These are phyloP conservation scores for Rousettus madagascariensis DNA, from an alignment of 2,797 vertebrate genomes.

Conservation along the genomic window DNA sequence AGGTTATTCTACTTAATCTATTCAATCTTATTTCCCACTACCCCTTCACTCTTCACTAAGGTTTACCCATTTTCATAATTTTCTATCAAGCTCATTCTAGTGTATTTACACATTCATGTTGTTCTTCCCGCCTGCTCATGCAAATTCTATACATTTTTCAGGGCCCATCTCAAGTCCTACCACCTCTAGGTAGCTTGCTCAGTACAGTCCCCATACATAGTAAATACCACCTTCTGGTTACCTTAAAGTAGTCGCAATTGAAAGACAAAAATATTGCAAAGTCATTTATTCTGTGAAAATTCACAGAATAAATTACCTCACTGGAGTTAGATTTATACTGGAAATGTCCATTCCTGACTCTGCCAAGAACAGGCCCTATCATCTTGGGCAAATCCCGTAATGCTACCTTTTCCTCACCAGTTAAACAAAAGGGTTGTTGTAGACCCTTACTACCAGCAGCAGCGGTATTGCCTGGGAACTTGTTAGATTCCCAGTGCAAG, in stretches of 20 bases:
- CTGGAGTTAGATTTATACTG: not conserved
- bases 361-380: not conserved
- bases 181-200: not conserved
- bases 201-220: not conserved
- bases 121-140: not conserved
- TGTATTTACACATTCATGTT: not conserved
- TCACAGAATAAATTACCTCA: not conserved
- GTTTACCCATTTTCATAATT: not conserved
- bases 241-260: not conserved
- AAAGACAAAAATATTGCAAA: constrained; percentile 38
- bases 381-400: not conserved
- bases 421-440: not conserved
- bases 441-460: not conserved
- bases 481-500: not conserved
- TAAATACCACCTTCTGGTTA: not conserved
- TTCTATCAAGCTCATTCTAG: constrained; percentile 15
- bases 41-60: not conserved
- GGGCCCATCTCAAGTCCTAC: not conserved
- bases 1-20: not conserved
- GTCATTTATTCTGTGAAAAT: constrained; percentile 36
- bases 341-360: constrained; percentile 15
- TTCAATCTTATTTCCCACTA: not conserved
- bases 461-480: not conserved
- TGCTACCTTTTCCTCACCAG: not conserved
- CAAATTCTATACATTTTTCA: constrained; percentile 48